Base-by-base conservation (phyloP, 64 coral and sea anemone species). In the Platygyra sinensis region DNA sequence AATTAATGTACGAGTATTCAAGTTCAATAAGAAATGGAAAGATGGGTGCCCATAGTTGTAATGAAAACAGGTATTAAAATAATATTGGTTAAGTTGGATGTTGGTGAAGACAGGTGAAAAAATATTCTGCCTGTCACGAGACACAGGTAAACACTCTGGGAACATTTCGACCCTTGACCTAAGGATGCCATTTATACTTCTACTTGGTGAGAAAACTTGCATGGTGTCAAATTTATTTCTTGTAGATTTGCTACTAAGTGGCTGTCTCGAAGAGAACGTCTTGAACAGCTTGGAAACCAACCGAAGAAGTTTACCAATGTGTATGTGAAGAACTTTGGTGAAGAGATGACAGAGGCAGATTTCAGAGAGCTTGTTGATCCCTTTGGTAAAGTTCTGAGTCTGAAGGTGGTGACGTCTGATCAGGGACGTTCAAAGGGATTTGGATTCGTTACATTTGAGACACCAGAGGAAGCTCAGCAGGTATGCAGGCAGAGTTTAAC, bases 301-400 rank as follows among this genome's bases (percentile, higher is more conserved):
- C 93, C 93, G 0, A 98, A 94, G 62, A 98, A 98, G 69, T 98
- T 95, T 73, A 98, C 96, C 25, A 98, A 98, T 93, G 95, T 96
- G 28, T 96, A 93, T 73, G 75, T 96, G 30, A 96, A 96, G 24
- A 96, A 93, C 62, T 93, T 96, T 93, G 91, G 87, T 38, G 92
- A 96, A 15, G 95, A 96, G 17, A 78, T 96, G 25, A 90, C 22
- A 18, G 95, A 93, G 30, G 95, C 90, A 18, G 80, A 86, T 62
- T 83, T 96, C 22, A 90, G 87, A 67, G 90, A 87, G 9, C 59
- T 96, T 20, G 93, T 87, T 63, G 76, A 49, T 60, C 38, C 78
- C 9, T 92, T 91, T 87, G 95, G 95, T 3, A 93, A 87, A 61
- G 90, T 96, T 63, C 86, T 90, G 52, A 96, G 95, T 62, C 60